Conservation (phyloP, 2,797 vertebrate genomes). For the Xerus rutilus region DNA sequence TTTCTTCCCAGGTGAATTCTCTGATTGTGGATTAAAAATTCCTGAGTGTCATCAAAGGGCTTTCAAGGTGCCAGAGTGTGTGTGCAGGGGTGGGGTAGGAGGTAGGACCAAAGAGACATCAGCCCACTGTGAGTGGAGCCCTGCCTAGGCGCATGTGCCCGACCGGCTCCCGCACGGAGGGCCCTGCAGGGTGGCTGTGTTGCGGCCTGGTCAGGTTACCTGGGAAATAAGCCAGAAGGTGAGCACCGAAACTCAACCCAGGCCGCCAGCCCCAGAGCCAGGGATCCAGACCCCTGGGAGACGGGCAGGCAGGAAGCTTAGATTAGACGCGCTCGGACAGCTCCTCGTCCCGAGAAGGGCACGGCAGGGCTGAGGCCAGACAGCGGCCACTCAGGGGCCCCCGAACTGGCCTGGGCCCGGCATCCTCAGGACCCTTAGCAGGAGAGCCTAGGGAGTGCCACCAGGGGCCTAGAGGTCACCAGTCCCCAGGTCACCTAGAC, state of each 20-base stretch:
- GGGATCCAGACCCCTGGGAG: neutral
- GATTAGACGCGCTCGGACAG: neutral
- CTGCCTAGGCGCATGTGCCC: neutral
- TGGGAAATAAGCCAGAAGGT: conserved; percentile 51
- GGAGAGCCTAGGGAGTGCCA: no score
- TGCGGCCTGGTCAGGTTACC: conserved; percentile 30
- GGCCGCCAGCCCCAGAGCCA: neutral
- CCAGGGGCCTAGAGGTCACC: no score
- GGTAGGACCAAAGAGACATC: no score
- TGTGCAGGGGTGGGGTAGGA: no score
- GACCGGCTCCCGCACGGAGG: neutral
- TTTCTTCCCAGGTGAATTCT: neutral
- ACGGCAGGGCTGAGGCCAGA: neutral
- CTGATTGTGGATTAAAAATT: neutral
- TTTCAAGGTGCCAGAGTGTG: neutral
- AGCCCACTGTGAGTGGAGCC: no score
- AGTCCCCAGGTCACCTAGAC: neutral
- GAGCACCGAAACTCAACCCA: conserved; percentile 55
- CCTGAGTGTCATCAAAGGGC: neutral
- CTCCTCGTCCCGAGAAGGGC: neutral
- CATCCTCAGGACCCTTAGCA: neutral
- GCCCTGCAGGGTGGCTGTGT: neutral
- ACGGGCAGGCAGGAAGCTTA: neutral
- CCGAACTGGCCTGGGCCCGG: neutral
- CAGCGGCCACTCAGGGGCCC: neutral